phyloP scores from a whole-genome alignment of 2,797 vertebrate species.

The Pristis pectinata region DNA sequence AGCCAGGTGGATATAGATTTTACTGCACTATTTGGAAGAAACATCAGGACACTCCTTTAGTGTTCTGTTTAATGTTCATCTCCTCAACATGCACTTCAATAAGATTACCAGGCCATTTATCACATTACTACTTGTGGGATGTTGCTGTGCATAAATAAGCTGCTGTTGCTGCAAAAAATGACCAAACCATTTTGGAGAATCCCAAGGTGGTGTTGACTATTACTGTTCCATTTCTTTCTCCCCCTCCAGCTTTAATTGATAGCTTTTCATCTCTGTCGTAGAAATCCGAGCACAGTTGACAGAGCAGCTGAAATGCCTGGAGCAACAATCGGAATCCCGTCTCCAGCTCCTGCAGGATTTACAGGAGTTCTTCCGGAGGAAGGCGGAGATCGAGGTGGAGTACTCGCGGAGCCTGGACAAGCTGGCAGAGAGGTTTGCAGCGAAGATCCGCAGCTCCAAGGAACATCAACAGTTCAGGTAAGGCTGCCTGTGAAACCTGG shows the following conservation, averaged over 20 bases:
- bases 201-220: background rate
- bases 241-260: background rate
- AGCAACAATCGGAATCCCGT: slow-evolving; percentile 92
- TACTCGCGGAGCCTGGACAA: slow-evolving; percentile 93
- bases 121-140: background rate
- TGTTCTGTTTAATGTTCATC: background rate
- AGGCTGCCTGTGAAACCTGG: slow-evolving; percentile 43
- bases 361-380: slow-evolving; percentile 95
- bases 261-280: slow-evolving; percentile 50
- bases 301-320: slow-evolving; percentile 96
- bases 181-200: background rate
- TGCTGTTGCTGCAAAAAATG: background rate
- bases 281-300: slow-evolving; percentile 94
- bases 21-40: background rate
- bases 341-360: slow-evolving; percentile 94
- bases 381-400: slow-evolving; percentile 94
- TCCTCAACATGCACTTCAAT: background rate
- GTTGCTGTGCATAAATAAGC: background rate
- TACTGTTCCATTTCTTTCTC: too few species aligned
- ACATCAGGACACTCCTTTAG: too few species aligned
- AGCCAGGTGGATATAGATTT: background rate
- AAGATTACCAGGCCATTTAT: background rate
- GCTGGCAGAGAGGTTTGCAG: slow-evolving; percentile 87
- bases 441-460: slow-evolving; percentile 88
- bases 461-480: slow-evolving; percentile 95